phyloP scores from a whole-genome alignment of 2,888 invertebrate species.

The Acanthosepion lycidas region DNA sequence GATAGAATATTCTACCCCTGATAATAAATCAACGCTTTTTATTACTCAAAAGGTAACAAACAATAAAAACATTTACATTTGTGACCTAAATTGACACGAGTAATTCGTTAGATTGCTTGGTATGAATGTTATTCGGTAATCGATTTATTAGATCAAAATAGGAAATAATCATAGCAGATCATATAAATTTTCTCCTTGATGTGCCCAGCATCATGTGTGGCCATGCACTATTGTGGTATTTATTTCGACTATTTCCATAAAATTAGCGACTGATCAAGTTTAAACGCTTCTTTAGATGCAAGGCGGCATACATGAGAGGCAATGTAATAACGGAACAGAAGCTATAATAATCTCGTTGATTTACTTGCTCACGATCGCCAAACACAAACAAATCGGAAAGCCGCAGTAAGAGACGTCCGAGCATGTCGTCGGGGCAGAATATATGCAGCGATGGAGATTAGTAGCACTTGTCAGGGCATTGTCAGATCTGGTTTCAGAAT shows the following conservation, averaged over 20 bases:
- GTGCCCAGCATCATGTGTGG: neutral
- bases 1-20: no score
- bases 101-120: neutral
- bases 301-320: neutral
- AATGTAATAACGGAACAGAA: neutral
- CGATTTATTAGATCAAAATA: neutral
- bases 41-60: no score
- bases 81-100: neutral
- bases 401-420: neutral
- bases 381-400: slow-evolving; percentile 7
- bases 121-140: neutral
- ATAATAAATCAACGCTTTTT: no score
- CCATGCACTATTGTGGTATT: neutral
- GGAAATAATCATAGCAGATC: neutral
- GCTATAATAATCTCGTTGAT: neutral
- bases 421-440: neutral
- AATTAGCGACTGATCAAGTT: neutral
- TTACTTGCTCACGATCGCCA: slow-evolving; percentile 20
- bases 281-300: neutral
- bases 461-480: neutral
- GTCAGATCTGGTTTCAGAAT: neutral
- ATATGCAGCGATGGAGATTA: neutral
- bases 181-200: neutral
- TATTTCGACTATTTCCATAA: slow-evolving; percentile 9
- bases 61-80: neutral